phyloP scores from a whole-genome alignment of 1,140 invertebrate genomes.

The Heterodera schachtii region DNA sequence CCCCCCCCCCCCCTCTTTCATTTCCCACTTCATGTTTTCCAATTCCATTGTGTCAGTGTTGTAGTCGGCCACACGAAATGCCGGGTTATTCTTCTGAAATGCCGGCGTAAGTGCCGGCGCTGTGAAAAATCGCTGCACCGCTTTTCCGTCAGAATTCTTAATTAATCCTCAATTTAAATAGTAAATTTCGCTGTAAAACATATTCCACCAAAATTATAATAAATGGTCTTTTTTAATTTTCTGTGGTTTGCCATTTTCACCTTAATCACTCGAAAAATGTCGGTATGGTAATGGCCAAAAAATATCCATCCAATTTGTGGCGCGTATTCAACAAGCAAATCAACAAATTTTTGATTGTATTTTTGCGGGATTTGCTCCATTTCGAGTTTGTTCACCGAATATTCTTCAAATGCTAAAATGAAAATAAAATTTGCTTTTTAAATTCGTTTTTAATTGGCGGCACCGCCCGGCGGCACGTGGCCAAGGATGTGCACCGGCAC shows the following conservation, averaged over 20 bases:
- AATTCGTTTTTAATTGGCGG: slow-evolving; percentile 12
- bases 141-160: slow-evolving; percentile 20
- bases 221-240: too few species aligned
- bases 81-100: slow-evolving; percentile 40
- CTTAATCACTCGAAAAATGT: slow-evolving; percentile 58
- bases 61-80: slow-evolving; percentile 45
- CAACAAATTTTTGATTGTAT: slow-evolving; percentile 54
- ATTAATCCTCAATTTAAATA: too few species aligned
- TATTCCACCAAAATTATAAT: too few species aligned
- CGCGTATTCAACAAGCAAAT: slow-evolving; percentile 53
- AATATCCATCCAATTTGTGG: slow-evolving; percentile 57
- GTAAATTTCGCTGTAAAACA: too few species aligned
- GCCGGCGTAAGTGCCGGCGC: slow-evolving; percentile 42
- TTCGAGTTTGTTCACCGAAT: background rate
- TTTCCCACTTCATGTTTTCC: slow-evolving; percentile 43
- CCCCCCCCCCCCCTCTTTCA: too few species aligned
- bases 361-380: slow-evolving; percentile 44
- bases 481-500: slow-evolving; percentile 53
- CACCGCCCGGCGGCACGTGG: slow-evolving; percentile 59
- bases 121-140: slow-evolving; percentile 32
- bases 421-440: slow-evolving; percentile 16
- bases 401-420: background rate
- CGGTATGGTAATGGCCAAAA: slow-evolving; percentile 62
- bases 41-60: slow-evolving; percentile 31
- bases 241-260: slow-evolving; percentile 8